phyloP scores from a whole-genome alignment of 1,140 invertebrate genomes.

The Campoletis sonorensis region DNA sequence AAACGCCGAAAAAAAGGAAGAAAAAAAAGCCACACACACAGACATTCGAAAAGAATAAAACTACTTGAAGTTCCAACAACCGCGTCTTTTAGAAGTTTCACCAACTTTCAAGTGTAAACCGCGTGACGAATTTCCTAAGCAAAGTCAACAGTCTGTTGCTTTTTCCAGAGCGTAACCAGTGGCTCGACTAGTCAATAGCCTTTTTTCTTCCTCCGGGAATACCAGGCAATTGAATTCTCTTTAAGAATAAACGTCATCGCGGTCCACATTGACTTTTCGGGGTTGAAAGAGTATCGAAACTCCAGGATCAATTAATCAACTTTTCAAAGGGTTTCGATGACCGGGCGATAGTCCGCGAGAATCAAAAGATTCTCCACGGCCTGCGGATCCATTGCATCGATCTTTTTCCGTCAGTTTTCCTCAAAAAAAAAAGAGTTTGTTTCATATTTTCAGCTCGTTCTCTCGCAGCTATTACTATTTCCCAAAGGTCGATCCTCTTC shows the following conservation, averaged over 20 bases:
- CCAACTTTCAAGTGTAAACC: slow-evolving; percentile 5
- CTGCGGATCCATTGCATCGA: too few relatives aligned
- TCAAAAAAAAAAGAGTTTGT: not conserved
- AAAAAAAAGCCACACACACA: too few relatives aligned
- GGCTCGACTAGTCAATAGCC: not conserved
- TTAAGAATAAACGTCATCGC: slow-evolving; percentile 11
- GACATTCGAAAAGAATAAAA: slow-evolving; percentile 25
- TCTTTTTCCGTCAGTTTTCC: not conserved
- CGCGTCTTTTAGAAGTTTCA: slow-evolving; percentile 17
- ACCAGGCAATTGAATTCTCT: slow-evolving; percentile 6
- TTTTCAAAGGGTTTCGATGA: not conserved
- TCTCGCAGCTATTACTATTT: not conserved
- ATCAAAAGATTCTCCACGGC: too few relatives aligned
- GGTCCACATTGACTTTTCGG: not conserved
- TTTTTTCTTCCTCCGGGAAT: not conserved
- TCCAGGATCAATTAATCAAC: not conserved
- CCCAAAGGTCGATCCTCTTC: slow-evolving; percentile 51
- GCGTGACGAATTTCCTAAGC: slow-evolving; percentile 56
- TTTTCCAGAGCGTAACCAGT: not conserved
- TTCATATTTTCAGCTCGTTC: not conserved
- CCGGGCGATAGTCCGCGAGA: not conserved
- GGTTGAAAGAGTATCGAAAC: not conserved
- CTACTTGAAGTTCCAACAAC: slow-evolving; percentile 14
- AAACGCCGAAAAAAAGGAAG: too few relatives aligned
- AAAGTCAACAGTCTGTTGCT: slow-evolving; percentile 46